These are phyloP conservation scores for Drosophila kikkawai DNA, from an alignment of 1,140 invertebrate species.

Conservation along the genomic window DNA sequence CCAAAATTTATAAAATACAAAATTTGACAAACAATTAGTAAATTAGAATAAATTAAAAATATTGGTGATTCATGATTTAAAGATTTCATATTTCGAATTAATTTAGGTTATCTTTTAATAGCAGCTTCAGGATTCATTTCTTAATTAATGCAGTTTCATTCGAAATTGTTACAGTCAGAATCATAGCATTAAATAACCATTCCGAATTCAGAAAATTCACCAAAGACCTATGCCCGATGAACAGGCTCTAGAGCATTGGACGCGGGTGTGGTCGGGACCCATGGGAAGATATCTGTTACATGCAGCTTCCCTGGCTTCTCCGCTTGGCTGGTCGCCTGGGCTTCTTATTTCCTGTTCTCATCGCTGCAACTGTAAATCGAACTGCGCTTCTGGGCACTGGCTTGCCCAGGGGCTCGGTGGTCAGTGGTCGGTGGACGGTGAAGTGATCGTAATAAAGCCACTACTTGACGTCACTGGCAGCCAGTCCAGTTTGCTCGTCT, in stretches of 20 bases:
- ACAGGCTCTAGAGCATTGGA: background rate
- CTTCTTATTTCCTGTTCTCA: slow-evolving; percentile 69
- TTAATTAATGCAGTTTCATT: background rate
- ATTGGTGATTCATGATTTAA: no score
- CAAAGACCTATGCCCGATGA: background rate
- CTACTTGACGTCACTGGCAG: slow-evolving; percentile 73
- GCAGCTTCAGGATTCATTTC: background rate
- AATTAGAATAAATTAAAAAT: background rate
- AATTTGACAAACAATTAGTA: background rate
- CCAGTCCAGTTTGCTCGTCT: slow-evolving; percentile 56
- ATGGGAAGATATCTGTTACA: slow-evolving; percentile 39
- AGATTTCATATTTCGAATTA: no score
- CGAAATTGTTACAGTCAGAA: background rate
- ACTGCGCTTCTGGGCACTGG: slow-evolving; percentile 36
- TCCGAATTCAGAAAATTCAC: background rate
- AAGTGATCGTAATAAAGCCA: slow-evolving; percentile 63
- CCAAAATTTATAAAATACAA: background rate
- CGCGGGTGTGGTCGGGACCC: slow-evolving; percentile 4
- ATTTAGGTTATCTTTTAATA: no score
- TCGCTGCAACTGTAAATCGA: slow-evolving; percentile 67
- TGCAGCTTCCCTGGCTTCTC: slow-evolving; percentile 27
- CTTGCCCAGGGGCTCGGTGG: slow-evolving; percentile 1
- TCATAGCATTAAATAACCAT: background rate
- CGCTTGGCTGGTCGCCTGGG: slow-evolving; percentile 28
- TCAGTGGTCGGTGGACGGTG: slow-evolving; percentile 23